phyloP scores from a whole-genome alignment of 2,888 invertebrate genomes.

The Agrochola lota region DNA sequence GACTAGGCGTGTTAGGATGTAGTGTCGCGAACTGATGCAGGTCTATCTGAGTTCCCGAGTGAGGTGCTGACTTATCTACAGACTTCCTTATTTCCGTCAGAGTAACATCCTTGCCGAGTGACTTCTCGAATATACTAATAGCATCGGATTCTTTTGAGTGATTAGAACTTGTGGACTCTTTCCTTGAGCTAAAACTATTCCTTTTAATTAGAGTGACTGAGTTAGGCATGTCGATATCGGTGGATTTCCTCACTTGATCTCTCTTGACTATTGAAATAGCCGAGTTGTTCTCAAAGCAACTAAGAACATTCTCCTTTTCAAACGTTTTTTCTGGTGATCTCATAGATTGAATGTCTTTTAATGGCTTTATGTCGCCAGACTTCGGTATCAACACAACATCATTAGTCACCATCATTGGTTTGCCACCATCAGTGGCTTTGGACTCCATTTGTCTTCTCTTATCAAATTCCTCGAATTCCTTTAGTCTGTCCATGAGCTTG shows the following conservation, averaged over 20 bases:
- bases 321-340: slow-evolving; percentile 85
- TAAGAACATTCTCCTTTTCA: slow-evolving; percentile 88
- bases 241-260: slow-evolving; percentile 86
- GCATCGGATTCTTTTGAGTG: slow-evolving; percentile 87
- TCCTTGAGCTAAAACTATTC: slow-evolving; percentile 85
- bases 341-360: slow-evolving; percentile 87
- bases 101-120: slow-evolving; percentile 88
- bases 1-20: slow-evolving; percentile 78
- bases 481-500: slow-evolving; percentile 88
- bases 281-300: slow-evolving; percentile 89
- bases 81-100: slow-evolving; percentile 88
- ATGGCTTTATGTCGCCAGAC: slow-evolving; percentile 86
- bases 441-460: slow-evolving; percentile 86
- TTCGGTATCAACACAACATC: slow-evolving; percentile 88
- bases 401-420: slow-evolving; percentile 86
- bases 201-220: slow-evolving; percentile 88
- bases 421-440: slow-evolving; percentile 79
- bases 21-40: slow-evolving; percentile 85
- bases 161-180: slow-evolving; percentile 88
- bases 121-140: slow-evolving; percentile 88
- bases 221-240: slow-evolving; percentile 87
- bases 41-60: slow-evolving; percentile 77
- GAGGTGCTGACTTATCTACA: slow-evolving; percentile 81
- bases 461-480: slow-evolving; percentile 88
- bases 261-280: slow-evolving; percentile 89